Evolutionary conservation across 2,888 invertebrate species (phyloP), one percentile per base, ranked within the genome.

Genomic region (Seira sanloemensis): DNA sequence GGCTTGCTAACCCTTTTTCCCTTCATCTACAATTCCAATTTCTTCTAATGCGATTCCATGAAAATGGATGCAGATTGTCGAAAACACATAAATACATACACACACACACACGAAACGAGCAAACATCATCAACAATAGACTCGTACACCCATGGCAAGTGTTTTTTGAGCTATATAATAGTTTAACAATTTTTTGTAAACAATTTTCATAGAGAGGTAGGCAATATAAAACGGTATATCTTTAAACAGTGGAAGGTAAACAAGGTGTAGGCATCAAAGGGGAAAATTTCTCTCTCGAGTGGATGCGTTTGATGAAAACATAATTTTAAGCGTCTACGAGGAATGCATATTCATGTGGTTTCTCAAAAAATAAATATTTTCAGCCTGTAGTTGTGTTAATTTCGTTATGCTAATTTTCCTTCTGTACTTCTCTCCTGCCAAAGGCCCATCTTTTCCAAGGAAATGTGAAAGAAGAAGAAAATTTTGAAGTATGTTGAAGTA

Each of bases 361-460:
- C 16, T 50, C 50, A 50, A 50, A n/a, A n/a, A 50, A 50, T 18
- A 50, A 2, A 50, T 50, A 7, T 50, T 37, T 37, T 12, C 37
- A 37, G 37, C 4, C 16, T n/a, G n/a, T n/a, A 16, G 50, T n/a
- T 7, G 16, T 50, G 50, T 50, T 50, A 50, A 50, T 50, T 50
- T 50, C n/a, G 50, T 50, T 50, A 50, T 50, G 50, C 50, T 50
- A 50, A 50, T 50, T 50, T 50, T 50, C 50, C n/a, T n/a, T n/a
- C n/a, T n/a, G n/a, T n/a, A n/a, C n/a, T n/a, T n/a, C n/a, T n/a
- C n/a, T n/a, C n/a, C n/a, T n/a, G n/a, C n/a, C n/a, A n/a, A n/a
- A n/a, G n/a, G n/a, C n/a, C n/a, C n/a, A n/a, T n/a, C n/a, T n/a
- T n/a, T n/a, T n/a, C n/a, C n/a, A n/a, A n/a, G n/a, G n/a, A n/a